Evolutionary conservation across 2,888 invertebrate species (phyloP).

Genomic region (Unio delphinus): DNA sequence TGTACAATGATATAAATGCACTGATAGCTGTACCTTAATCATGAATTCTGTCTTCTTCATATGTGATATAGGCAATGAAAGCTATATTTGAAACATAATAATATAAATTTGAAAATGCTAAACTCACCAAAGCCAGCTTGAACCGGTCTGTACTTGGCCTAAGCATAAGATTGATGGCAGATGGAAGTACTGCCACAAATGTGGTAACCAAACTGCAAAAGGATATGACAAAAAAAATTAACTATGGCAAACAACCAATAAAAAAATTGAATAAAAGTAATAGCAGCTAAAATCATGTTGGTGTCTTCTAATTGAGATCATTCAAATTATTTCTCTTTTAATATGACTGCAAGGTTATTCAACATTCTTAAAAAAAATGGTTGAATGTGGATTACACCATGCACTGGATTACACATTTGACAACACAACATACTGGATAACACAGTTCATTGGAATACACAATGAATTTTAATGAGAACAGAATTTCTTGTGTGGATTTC

Average conservation of each 20-base stretch:
- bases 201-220: constrained; percentile 71
- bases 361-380: too few relatives aligned
- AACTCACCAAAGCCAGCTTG: constrained; percentile 70
- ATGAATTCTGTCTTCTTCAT: too few relatives aligned
- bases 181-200: constrained; percentile 71
- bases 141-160: constrained; percentile 71
- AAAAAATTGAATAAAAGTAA: neutral
- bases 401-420: too few relatives aligned
- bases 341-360: too few relatives aligned
- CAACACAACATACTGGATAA: too few relatives aligned
- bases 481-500: too few relatives aligned
- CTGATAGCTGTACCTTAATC: too few relatives aligned
- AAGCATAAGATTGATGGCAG: constrained; percentile 73
- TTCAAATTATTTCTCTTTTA: too few relatives aligned
- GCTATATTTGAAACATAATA: neutral
- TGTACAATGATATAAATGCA: neutral
- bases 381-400: too few relatives aligned
- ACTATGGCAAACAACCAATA: neutral
- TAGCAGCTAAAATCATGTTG: constrained; percentile 1
- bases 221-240: constrained; percentile 2
- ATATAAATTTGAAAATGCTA: neutral
- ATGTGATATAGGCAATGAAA: too few relatives aligned
- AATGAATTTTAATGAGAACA: too few relatives aligned
- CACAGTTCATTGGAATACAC: too few relatives aligned
- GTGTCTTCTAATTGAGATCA: neutral